Base-by-base conservation (phyloP, 2,888 invertebrate genomes). In the Phortica okadai region DNA sequence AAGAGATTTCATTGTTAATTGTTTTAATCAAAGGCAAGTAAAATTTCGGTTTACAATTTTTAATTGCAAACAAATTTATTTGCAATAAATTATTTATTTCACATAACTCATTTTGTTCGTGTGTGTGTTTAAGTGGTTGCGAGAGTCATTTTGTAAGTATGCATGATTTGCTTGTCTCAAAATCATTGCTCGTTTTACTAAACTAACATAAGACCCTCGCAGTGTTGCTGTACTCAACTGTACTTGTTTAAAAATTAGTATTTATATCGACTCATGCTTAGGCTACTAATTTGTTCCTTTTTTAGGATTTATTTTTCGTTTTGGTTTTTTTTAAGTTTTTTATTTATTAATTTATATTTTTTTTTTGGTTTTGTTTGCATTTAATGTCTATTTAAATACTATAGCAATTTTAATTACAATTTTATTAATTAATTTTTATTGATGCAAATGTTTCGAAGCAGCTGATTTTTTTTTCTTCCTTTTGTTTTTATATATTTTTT, bases 321-420 rank as follows among this genome's bases (percentile, higher is more conserved):
- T 72, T 59, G 73, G 75, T 72, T 76, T 69, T 74, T 77, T 67
- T 41, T 67, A 66, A 67, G 74, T 76, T 72, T 74, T 25, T 74
- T 56, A 42, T 76, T 58, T 74, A 62, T 79, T 74, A 74, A 67
- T 10, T 62, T 62, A 25, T 62, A 16, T 44, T 62, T 62, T 44
- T 7, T 8, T 54, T 50, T 74, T 76, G 66, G 56, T 33, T 72
- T 79, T 79, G 77, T 75, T 78, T 79, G 75, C 78, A 76, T 73
- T 81, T 83, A 80, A 80, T 82, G 21, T 67, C 67, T 67, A 67
- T 67, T 67, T 67, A 75, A 80, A 81, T 84, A 83, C 58, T 78
- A 78, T 82, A 83, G 78, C 81, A 74, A 67, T 42, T 79, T 84
- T 83, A 85, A 86, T 84, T 86, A 84, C 84, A 84, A 84, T 85